Conservation (phyloP, 2,888 invertebrate species). For the Luperina testacea region DNA sequence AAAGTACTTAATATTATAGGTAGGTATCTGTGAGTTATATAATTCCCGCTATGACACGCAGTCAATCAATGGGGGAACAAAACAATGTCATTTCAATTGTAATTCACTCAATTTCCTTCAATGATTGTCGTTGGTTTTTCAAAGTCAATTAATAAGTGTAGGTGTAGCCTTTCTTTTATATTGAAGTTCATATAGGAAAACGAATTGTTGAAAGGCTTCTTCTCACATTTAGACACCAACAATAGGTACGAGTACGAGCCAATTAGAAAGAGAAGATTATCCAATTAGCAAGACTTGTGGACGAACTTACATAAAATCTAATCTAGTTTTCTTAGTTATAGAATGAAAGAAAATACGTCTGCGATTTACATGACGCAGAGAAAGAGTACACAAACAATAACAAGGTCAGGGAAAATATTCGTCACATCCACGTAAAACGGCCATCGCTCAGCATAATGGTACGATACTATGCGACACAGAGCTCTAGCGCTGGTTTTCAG, state of each 20-base stretch:
- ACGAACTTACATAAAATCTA: neutral
- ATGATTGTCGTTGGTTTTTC: neutral
- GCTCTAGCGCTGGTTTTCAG: neutral
- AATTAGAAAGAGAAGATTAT: neutral
- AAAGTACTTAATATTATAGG: neutral
- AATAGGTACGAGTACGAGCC: neutral
- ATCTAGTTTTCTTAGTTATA: neutral
- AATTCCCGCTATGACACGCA: neutral
- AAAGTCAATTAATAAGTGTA: neutral
- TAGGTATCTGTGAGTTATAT: neutral
- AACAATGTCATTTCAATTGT: conserved; percentile 15
- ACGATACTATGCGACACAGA: neutral
- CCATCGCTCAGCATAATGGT: neutral
- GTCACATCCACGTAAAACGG: neutral
- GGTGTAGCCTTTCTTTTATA: neutral
- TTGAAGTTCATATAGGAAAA: neutral
- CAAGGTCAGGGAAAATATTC: neutral
- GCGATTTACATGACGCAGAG: neutral
- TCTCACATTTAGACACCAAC: no score
- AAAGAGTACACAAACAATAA: neutral
- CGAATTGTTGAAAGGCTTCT: neutral
- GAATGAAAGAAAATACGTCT: neutral
- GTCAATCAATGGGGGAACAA: conserved; percentile 4
- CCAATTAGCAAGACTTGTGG: neutral
- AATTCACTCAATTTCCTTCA: conserved; percentile 1